Percentiles rank a stretch among this genome's conserved stretches.
These are phyloP conservation scores for Antheraea pernyi DNA, from an alignment of 1,140 invertebrate genomes.

Conservation along the genomic window DNA sequence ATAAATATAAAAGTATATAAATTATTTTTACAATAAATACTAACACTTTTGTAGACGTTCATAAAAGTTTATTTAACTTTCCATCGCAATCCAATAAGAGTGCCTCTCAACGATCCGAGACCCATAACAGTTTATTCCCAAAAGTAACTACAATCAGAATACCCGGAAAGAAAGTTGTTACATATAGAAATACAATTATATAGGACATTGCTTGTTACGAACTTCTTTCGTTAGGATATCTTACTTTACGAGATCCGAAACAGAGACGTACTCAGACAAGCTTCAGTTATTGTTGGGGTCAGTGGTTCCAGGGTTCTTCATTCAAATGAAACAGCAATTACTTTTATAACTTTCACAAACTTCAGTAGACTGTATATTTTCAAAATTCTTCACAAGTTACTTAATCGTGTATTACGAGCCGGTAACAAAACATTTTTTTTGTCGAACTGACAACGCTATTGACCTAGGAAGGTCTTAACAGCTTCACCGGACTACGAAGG, in stretches of 20 bases:
- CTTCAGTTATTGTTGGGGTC: too few species aligned
- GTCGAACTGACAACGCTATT: too few species aligned
- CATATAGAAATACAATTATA: slow-evolving; percentile 38
- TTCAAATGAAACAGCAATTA: too few species aligned
- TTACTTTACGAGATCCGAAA: slow-evolving; percentile 37
- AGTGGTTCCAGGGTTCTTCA: too few species aligned
- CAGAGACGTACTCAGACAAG: background rate
- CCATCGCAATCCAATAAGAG: slow-evolving; percentile 3
- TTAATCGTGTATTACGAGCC: too few species aligned
- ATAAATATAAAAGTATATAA: too few species aligned
- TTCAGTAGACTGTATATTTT: too few species aligned
- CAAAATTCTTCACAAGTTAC: too few species aligned
- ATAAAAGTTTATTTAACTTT: slow-evolving; percentile 5
- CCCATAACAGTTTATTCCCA: slow-evolving; percentile 17
- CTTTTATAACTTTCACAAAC: too few species aligned
- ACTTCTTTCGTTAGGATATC: slow-evolving; percentile 55
- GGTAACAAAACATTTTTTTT: too few species aligned
- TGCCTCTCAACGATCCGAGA: slow-evolving; percentile 11
- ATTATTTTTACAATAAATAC: background rate
- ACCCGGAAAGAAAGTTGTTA: slow-evolving; percentile 44
- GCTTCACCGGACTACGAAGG: too few species aligned
- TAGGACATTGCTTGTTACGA: slow-evolving; percentile 48
- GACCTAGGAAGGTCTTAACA: too few species aligned
- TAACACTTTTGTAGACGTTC: background rate
- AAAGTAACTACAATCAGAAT: slow-evolving; percentile 34